These are phyloP conservation scores for Telmatherina bonti DNA, from an alignment of 2,797 vertebrate genomes.

Conservation along the genomic window DNA sequence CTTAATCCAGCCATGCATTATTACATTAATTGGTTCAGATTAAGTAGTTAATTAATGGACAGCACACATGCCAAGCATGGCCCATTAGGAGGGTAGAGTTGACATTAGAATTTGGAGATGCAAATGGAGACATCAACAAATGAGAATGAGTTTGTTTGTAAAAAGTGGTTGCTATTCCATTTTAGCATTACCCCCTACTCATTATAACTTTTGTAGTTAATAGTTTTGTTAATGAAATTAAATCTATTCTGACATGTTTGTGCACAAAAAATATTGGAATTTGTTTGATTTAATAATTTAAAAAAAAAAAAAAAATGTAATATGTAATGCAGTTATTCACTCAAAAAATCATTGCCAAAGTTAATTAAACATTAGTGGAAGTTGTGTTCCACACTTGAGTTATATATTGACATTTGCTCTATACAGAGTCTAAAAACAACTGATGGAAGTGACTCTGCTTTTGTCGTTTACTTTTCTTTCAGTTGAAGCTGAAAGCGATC, in stretches of 20 bases:
- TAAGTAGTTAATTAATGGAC: constrained; percentile 70
- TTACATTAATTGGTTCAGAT: constrained; percentile 73
- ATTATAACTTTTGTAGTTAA: not conserved
- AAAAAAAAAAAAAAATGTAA: not conserved
- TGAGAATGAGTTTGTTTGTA: constrained; percentile 72
- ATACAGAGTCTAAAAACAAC: no score
- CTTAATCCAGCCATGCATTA: constrained; percentile 72
- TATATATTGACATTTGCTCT: not conserved
- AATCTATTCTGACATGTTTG: no score
- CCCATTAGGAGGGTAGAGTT: constrained; percentile 49
- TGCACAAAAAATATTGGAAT: no score
- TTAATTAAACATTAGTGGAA: not conserved
- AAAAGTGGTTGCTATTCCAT: constrained; percentile 14
- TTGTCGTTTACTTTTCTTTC: constrained; percentile 18
- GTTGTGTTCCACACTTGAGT: not conserved
- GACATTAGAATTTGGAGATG: constrained; percentile 51
- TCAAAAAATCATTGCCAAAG: not conserved
- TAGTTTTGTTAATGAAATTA: not conserved
- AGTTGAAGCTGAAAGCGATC: constrained; percentile 12
- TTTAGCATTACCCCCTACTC: not conserved
- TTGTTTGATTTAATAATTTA: no score
- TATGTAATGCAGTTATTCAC: not conserved
- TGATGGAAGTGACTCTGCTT: not conserved
- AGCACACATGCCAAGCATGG: constrained; percentile 45
- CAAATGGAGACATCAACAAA: constrained; percentile 68